Evolutionary conservation across 2,113 vertebrate genomes (phyloP).

Genomic region (Scortum barcoo): DNA sequence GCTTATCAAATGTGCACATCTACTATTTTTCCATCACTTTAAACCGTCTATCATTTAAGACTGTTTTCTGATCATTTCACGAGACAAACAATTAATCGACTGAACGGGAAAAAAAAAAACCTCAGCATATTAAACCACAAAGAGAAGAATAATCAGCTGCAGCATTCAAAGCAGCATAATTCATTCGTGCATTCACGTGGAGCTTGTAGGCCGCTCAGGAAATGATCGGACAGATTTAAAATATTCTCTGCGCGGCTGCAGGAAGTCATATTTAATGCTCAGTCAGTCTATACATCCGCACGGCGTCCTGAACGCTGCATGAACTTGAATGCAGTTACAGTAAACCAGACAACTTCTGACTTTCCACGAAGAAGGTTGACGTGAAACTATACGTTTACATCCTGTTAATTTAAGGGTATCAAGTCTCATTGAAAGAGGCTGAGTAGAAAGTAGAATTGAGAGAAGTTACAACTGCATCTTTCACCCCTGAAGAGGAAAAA

Average conservation of each 20-base stretch:
- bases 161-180: not conserved
- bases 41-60: no score
- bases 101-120: no score
- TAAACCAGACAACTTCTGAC: not conserved
- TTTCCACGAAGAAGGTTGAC: not conserved
- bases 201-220: not conserved
- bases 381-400: not conserved
- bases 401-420: not conserved
- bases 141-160: not conserved
- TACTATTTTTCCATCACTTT: not conserved
- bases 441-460: conserved; percentile 42
- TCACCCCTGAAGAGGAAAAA: conserved; percentile 40
- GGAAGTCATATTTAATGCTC: conserved; percentile 24
- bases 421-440: not conserved
- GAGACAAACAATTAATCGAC: not conserved
- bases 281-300: not conserved
- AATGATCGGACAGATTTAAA: conserved; percentile 30
- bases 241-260: conserved; percentile 11
- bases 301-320: not conserved
- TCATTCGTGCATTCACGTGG: not conserved
- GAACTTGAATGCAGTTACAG: not conserved
- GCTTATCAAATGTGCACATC: not conserved
- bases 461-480: conserved; percentile 69
- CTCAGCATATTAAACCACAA: no score
- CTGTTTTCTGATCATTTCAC: not conserved